Conservation (phyloP, 2,797 vertebrate species). For the Acanthiza pusilla region DNA sequence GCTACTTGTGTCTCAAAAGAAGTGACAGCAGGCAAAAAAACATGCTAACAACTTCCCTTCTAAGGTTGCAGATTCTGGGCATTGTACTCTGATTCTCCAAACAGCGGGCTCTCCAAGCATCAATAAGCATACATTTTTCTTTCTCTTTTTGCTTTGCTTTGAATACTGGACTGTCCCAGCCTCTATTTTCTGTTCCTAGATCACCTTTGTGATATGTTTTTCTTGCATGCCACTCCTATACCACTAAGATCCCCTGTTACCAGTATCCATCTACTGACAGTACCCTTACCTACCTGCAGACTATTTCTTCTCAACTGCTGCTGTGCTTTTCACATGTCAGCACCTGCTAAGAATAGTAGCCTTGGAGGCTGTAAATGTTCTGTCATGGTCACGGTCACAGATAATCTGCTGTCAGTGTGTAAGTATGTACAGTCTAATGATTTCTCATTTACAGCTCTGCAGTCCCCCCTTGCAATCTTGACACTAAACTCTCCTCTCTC, state of each 20-base stretch:
- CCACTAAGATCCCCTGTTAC: not conserved
- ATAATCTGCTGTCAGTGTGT: not conserved
- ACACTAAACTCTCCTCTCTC: not conserved
- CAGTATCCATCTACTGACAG: not conserved
- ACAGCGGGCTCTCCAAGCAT: not conserved
- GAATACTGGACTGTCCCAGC: not conserved
- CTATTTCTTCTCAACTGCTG: not conserved
- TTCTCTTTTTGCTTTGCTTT: not conserved
- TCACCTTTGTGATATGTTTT: not conserved
- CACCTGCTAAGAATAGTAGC: not conserved
- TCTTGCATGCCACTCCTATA: not conserved
- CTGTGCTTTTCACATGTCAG: not conserved
- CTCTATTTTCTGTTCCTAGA: not conserved
- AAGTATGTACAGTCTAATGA: not conserved
- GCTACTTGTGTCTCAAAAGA: not conserved
- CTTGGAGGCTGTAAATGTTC: not conserved
- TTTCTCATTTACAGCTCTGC: not conserved
- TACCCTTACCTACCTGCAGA: not conserved
- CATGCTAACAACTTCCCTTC: not conserved
- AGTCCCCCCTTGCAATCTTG: not conserved
- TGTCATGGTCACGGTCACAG: not conserved
- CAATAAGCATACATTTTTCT: fast-evolving
- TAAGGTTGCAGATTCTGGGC: not conserved
- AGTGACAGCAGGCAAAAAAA: not conserved
- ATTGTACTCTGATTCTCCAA: not conserved